phyloP scores from a whole-genome alignment of 2,888 invertebrate species.

The Dorcus hopei region DNA sequence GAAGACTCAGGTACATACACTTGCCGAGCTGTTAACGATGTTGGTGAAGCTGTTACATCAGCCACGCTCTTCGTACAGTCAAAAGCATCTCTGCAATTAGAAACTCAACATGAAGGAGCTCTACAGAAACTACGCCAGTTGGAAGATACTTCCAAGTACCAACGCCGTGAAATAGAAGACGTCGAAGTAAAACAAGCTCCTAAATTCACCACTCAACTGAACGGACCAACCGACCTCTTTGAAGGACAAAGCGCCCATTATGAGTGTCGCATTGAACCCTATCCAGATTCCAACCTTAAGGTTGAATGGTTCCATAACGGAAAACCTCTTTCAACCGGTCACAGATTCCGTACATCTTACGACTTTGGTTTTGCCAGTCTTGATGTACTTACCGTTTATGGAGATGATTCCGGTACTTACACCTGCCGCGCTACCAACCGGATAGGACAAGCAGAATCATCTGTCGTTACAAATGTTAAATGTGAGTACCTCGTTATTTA shows the following conservation, averaged over 20 bases:
- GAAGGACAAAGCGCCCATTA: slow-evolving; percentile 91
- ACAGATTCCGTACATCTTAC: slow-evolving; percentile 88
- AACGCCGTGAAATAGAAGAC: slow-evolving; percentile 78
- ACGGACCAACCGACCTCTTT: slow-evolving; percentile 78
- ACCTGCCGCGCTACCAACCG: slow-evolving; percentile 84
- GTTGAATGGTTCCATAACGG: slow-evolving; percentile 95
- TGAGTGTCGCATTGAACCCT: slow-evolving; percentile 90
- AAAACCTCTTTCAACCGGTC: slow-evolving; percentile 81
- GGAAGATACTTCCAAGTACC: slow-evolving; percentile 77
- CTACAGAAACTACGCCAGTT: slow-evolving; percentile 82
- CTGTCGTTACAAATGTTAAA: slow-evolving; percentile 76
- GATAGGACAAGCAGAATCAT: slow-evolving; percentile 78
- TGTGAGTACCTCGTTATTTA: slow-evolving; percentile 55
- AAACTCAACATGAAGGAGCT: slow-evolving; percentile 86
- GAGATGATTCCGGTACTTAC: slow-evolving; percentile 92
- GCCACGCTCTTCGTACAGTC: slow-evolving; percentile 87
- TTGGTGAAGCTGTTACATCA: slow-evolving; percentile 93
- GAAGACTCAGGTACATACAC: slow-evolving; percentile 97
- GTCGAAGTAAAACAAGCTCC: slow-evolving; percentile 79
- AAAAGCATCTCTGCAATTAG: slow-evolving; percentile 84
- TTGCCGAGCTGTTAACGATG: slow-evolving; percentile 85
- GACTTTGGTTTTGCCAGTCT: slow-evolving; percentile 97
- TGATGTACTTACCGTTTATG: slow-evolving; percentile 90
- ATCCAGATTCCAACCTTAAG: slow-evolving; percentile 83
- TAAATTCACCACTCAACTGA: slow-evolving; percentile 78